Evolutionary conservation across 2,113 vertebrate genomes (phyloP), one percentile per base, ranked within the genome.

Genomic region (Triplophysa dalaica): DNA sequence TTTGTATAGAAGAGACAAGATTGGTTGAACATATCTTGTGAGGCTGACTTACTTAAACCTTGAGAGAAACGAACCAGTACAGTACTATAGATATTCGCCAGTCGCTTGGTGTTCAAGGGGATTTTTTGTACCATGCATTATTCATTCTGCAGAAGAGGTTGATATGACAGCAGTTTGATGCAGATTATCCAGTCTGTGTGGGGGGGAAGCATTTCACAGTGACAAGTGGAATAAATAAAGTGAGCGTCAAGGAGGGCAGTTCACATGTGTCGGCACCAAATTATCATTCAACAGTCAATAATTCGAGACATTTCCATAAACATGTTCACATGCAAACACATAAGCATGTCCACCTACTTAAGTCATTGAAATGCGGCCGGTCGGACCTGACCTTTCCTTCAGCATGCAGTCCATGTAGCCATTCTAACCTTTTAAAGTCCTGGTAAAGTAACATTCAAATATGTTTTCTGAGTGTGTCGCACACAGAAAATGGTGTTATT

Each of bases 41-140:
- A 38, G 33, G 5, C 33, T 38, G 33, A 38, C 6, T 8, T 38
- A 38, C 33, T 38, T 38, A 60, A 77, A 84, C 83, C 82, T 83
- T 76, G 76, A 72, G 77, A 76, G 68, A 87, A 79, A 54, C 58
- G 86, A 81, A 81, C 80, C 85, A 83, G 81, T 89, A 85, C 82
- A 87, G 83, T 58, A 21, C 8, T n/a, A 8, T 69, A 70, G 87
- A 85, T 88, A 84, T 83, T 87, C 63, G 43, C 50, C 80, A 72
- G 70, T 82, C 77, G 78, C 19, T 16, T 75, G 56, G 54, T 26
- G 24, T 60, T 72, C 75, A 70, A 75, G 48, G 67, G 45, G 54
- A 77, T 61, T 78, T 82, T 45, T 81, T 63, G 41, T 17, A 12
- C 76, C 62, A 38, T 78, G 80, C 56, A 84, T 79, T 84, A 83